Percentiles rank a stretch among this genome's conserved stretches.
phyloP scores from a whole-genome alignment of 1,140 invertebrate genomes.

The Cyclina sinensis region DNA sequence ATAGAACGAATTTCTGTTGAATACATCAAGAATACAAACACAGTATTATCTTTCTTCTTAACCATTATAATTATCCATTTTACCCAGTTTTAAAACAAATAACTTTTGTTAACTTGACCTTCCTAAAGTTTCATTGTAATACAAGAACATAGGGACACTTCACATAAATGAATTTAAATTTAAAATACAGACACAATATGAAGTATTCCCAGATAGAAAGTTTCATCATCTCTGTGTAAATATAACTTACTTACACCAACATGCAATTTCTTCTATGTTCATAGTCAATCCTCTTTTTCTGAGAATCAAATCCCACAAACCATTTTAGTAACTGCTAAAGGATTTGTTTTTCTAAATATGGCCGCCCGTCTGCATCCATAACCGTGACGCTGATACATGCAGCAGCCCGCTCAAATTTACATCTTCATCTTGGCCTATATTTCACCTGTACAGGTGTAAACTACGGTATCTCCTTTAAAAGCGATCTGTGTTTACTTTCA shows the following conservation, averaged over 20 bases:
- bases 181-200: too few species aligned
- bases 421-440: slow-evolving; percentile 49
- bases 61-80: too few species aligned
- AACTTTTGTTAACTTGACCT: too few species aligned
- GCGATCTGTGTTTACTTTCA: slow-evolving; percentile 30
- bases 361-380: slow-evolving; percentile 49
- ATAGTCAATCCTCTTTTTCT: slow-evolving; percentile 18
- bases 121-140: too few species aligned
- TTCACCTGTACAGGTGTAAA: slow-evolving; percentile 34
- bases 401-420: slow-evolving; percentile 2
- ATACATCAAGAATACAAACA: too few species aligned
- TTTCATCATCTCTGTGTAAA: too few species aligned
- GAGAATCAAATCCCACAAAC: not conserved
- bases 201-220: too few species aligned
- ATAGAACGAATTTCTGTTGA: too few species aligned
- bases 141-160: too few species aligned
- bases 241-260: slow-evolving; percentile 48
- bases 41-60: too few species aligned
- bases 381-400: slow-evolving; percentile 39
- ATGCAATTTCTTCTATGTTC: slow-evolving; percentile 45
- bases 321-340: not conserved
- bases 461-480: slow-evolving; percentile 25
- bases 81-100: too few species aligned
- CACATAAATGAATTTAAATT: too few species aligned
- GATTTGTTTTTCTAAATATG: slow-evolving; percentile 32